phyloP scores from a whole-genome alignment of 2,797 vertebrate genomes.

The Geotrypetes seraphini region DNA sequence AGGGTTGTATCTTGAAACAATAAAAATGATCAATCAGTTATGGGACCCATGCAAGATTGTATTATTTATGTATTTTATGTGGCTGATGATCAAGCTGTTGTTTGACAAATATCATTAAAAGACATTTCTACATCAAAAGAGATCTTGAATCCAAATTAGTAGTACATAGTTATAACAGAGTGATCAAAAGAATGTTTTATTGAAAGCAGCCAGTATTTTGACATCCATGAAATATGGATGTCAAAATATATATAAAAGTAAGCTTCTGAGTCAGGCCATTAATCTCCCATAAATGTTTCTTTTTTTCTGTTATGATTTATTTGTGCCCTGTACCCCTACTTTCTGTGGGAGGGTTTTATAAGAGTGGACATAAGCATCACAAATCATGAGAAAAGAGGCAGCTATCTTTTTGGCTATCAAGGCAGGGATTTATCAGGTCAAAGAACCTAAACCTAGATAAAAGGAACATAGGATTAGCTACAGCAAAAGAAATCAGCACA shows the following conservation, averaged over 20 bases:
- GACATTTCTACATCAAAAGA: constrained; percentile 3
- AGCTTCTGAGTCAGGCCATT: not conserved
- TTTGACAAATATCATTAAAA: constrained; percentile 5
- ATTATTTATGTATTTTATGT: too few relatives aligned
- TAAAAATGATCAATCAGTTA: too few relatives aligned
- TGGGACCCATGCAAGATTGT: too few relatives aligned
- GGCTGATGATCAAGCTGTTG: not conserved
- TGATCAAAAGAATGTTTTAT: not conserved
- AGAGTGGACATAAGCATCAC: not conserved
- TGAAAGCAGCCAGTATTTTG: not conserved
- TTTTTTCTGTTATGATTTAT: constrained; percentile 20
- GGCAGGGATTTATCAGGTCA: constrained; percentile 7
- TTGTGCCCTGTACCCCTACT: constrained; percentile 9
- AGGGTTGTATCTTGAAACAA: too few relatives aligned
- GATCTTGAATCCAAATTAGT: not conserved
- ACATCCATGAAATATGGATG: not conserved
- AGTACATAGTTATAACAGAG: not conserved
- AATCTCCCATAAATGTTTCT: constrained; percentile 13
- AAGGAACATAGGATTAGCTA: constrained; percentile 4
- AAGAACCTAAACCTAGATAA: constrained; percentile 5
- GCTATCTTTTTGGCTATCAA: constrained; percentile 5
- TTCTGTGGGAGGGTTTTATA: constrained; percentile 10
- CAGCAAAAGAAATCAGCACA: constrained; percentile 7
- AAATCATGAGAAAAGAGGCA: constrained; percentile 23
- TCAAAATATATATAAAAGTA: not conserved